Percentiles rank a stretch among this genome's conserved stretches.
Conservation (phyloP, 2,888 invertebrate species). For the Melipona bicolor region DNA sequence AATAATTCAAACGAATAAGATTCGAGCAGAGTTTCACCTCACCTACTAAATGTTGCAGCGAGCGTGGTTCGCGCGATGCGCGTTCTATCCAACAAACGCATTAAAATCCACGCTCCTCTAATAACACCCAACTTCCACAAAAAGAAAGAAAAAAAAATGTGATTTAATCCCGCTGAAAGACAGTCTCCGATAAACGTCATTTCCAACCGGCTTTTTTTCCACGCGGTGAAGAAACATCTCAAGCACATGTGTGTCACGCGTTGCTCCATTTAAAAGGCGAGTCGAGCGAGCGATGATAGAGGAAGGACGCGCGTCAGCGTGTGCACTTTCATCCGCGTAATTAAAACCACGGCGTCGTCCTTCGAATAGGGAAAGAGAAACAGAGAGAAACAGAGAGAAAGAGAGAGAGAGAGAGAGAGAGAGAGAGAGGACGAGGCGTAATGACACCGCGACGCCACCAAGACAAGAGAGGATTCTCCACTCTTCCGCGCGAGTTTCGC, state of each 20-base stretch:
- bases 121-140: background rate
- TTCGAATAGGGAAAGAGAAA: slow-evolving; percentile 62
- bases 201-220: slow-evolving; percentile 2
- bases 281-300: slow-evolving; percentile 20
- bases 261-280: slow-evolving; percentile 63
- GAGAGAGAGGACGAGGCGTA: slow-evolving; percentile 54
- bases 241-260: slow-evolving; percentile 48
- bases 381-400: background rate
- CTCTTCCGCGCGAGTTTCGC: slow-evolving; percentile 16
- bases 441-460: slow-evolving; percentile 71
- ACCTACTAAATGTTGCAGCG: no score
- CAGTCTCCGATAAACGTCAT: background rate
- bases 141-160: background rate
- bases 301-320: slow-evolving; percentile 60
- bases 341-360: slow-evolving; percentile 81
- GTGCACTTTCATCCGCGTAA: slow-evolving; percentile 82
- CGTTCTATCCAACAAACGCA: background rate
- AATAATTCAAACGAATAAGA: no score
- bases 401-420: background rate
- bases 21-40: no score
- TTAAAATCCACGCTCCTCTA: background rate
- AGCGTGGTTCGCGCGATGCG: no score
- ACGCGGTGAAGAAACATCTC: slow-evolving; percentile 21
- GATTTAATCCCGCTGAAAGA: background rate
- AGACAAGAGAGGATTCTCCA: slow-evolving; percentile 65